Percentiles rank a stretch among this genome's conserved stretches.
Conservation (phyloP, 2,113 vertebrate species). For the Strix uralensis region DNA sequence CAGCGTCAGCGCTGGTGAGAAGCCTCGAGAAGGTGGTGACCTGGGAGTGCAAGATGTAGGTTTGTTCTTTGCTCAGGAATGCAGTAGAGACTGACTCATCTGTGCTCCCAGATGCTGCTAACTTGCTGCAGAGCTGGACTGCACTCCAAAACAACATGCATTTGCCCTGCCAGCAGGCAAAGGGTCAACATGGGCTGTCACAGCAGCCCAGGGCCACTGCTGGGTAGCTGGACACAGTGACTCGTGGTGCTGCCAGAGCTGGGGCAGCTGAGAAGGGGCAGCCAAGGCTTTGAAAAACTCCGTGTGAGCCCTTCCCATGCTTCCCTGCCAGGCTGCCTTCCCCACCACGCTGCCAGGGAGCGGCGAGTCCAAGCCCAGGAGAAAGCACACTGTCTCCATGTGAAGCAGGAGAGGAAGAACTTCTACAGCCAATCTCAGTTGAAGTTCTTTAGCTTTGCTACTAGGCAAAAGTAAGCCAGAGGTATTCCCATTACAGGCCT, state of each 20-base stretch:
- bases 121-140: background rate
- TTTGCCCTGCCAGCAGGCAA: background rate
- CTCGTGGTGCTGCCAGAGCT: background rate
- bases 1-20: constrained; percentile 81
- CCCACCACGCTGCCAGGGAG: background rate
- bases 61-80: background rate
- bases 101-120: too few relatives aligned
- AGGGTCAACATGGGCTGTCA: background rate
- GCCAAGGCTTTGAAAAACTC: background rate
- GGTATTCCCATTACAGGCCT: background rate
- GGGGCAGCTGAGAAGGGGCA: background rate
- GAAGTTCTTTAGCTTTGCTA: background rate
- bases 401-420: background rate
- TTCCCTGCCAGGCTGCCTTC: too few relatives aligned
- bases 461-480: background rate
- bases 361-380: background rate
- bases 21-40: constrained; percentile 95
- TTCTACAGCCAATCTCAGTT: background rate
- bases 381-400: fast-evolving
- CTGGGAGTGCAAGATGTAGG: constrained; percentile 52
- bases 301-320: background rate
- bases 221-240: background rate
- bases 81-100: background rate
- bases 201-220: background rate
- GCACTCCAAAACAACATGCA: background rate